Evolutionary conservation across 2,888 invertebrate genomes (phyloP), one percentile per base, ranked within the genome.

Genomic region (Halictus quadricinctus): DNA sequence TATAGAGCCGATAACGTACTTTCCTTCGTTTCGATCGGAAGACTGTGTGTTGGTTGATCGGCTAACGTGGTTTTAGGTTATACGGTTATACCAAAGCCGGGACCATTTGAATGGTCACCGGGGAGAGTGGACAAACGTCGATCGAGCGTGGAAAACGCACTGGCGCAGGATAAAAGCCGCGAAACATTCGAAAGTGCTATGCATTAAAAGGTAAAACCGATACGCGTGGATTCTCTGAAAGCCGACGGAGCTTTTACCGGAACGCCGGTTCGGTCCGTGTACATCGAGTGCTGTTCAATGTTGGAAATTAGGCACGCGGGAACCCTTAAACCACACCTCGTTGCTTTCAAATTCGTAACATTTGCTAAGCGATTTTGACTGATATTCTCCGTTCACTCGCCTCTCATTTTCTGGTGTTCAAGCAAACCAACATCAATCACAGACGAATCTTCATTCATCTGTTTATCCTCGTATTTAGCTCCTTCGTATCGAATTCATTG

Each of bases 81-180:
- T 83, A 88, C 80, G 78, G 83, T 88, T 89, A 82, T 76, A 66
- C 41, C 58, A 70, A 66, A 69, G 70, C 70, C 72, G 58, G 50
- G 41, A 60, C 43, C 72, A 74, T 82, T 76, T n/a, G 82, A 79
- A 72, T 75, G 79, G 83, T 66, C 80, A 78, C 72, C 50, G 76
- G 80, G 60, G 69, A 73, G 82, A 79, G 83, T 58, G 85, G 85
- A 83, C 83, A 73, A 84, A 79, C 43, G 84, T 77, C 85, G 88
- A 87, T 87, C 87, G 90, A 88, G 84, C 88, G 87, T 85, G 90
- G 84, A 89, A 89, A 89, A 89, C 85, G 87, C 88, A 89, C 83
- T 82, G 90, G 76, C 73, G 77, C 81, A 76, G 84, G 88, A 88
- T 89, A 89, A 89, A 89, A 89, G 90, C 87, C 83, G 83, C 86